Evolutionary conservation across 2,113 vertebrate genomes (phyloP).

Genomic region (Cynopterus brachyotis): DNA sequence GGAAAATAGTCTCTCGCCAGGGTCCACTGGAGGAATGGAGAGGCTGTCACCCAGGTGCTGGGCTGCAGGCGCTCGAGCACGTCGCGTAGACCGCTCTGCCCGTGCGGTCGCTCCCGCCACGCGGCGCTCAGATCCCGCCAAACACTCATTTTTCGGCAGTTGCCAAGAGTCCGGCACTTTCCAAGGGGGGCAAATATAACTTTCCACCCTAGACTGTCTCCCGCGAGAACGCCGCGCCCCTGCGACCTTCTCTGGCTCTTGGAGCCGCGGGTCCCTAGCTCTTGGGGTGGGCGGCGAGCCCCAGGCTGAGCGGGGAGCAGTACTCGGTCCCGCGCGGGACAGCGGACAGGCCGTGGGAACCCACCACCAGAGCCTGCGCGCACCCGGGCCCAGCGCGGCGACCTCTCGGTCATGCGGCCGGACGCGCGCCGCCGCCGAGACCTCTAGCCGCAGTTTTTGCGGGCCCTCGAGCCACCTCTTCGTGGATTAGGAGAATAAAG

Average conservation of each 20-base stretch:
- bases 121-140: neutral
- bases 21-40: no score
- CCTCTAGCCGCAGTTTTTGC: neutral
- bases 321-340: accelerated
- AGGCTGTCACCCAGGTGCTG: neutral
- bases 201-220: neutral
- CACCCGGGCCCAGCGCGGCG: accelerated
- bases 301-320: accelerated
- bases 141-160: neutral
- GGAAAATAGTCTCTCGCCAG: accelerated
- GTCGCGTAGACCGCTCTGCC: neutral
- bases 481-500: neutral
- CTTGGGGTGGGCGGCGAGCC: neutral
- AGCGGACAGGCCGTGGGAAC: neutral
- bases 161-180: neutral
- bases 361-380: accelerated
- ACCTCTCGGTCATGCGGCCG: neutral
- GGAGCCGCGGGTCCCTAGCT: accelerated
- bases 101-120: accelerated
- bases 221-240: neutral
- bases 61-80: no score
- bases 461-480: neutral
- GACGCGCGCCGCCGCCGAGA: neutral
- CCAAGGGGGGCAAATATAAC: neutral
- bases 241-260: neutral